Conservation (phyloP, 1,140 invertebrate genomes). For the Caenorhabditis latens region DNA sequence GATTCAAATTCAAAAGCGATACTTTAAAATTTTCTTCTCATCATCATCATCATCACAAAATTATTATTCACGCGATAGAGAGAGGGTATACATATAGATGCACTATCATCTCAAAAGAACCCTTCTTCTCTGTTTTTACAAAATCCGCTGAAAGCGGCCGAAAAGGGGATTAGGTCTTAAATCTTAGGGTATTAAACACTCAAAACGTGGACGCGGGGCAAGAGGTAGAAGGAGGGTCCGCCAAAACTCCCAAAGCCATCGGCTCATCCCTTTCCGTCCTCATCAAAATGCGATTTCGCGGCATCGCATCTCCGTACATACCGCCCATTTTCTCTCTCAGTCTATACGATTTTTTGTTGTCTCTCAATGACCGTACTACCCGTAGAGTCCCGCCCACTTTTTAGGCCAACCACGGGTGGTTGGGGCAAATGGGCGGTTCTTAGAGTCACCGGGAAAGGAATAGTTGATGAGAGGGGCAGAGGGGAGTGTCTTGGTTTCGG, state of each 20-base stretch:
- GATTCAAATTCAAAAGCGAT: too few relatives aligned
- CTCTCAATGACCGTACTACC: constrained; percentile 1
- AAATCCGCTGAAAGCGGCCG: constrained; percentile 26
- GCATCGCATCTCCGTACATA: background rate
- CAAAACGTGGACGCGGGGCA: background rate
- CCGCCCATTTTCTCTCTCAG: constrained; percentile 25
- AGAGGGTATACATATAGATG: too few relatives aligned
- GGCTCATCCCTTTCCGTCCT: constrained; percentile 28
- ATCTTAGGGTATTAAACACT: constrained; percentile 56
- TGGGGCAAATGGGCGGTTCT: background rate
- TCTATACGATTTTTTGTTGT: background rate
- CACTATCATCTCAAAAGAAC: background rate
- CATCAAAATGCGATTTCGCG: constrained; percentile 43
- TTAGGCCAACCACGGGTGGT: background rate
- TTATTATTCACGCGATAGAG: too few relatives aligned
- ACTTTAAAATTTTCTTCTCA: too few relatives aligned
- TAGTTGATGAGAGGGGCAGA: too few relatives aligned
- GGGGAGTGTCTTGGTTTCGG: too few relatives aligned
- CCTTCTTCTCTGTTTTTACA: background rate
- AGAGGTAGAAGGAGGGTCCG: background rate
- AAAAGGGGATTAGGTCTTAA: constrained; percentile 31
- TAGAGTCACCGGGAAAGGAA: too few relatives aligned
- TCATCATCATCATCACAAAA: too few relatives aligned
- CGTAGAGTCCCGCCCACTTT: background rate
- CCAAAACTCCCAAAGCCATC: too few relatives aligned